These are phyloP conservation scores for Bucco capensis DNA, from an alignment of 2,113 vertebrate species.

Conservation along the genomic window DNA sequence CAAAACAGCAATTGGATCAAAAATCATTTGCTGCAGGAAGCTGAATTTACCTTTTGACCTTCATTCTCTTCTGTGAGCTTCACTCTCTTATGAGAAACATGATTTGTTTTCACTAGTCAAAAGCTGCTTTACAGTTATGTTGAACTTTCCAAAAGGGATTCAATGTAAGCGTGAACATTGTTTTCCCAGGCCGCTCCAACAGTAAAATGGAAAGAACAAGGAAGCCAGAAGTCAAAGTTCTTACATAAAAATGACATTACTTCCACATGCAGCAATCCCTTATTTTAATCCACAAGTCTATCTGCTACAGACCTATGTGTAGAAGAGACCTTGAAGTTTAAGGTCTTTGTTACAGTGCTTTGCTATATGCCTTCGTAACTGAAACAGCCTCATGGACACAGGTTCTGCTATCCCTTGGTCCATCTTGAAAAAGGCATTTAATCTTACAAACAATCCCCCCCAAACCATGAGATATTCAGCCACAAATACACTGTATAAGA, in stretches of 20 bases:
- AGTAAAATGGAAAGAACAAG: not conserved
- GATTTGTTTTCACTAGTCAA: slow-evolving; percentile 13
- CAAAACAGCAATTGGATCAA: slow-evolving; percentile 5
- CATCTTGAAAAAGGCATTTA: not conserved
- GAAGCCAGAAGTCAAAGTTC: not conserved
- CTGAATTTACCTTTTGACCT: slow-evolving; percentile 34
- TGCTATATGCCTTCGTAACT: not conserved
- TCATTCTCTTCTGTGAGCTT: not conserved
- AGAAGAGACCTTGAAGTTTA: not conserved
- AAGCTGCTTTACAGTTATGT: not conserved
- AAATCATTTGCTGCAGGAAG: slow-evolving; percentile 21
- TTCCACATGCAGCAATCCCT: not conserved
- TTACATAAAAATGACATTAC: not conserved
- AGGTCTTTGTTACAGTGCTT: not conserved
- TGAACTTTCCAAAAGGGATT: not conserved
- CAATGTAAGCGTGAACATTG: not conserved
- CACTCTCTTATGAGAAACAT: not conserved
- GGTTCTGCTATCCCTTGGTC: not conserved
- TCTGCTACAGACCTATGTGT: not conserved
- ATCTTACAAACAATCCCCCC: not conserved
- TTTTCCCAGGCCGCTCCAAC: not conserved
- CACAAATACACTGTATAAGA: not conserved
- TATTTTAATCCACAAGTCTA: not conserved
- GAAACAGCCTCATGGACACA: not conserved
- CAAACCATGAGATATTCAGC: not conserved